Evolutionary conservation across 2,888 invertebrate species (phyloP).

Genomic region (Hypomecis atomaria): DNA sequence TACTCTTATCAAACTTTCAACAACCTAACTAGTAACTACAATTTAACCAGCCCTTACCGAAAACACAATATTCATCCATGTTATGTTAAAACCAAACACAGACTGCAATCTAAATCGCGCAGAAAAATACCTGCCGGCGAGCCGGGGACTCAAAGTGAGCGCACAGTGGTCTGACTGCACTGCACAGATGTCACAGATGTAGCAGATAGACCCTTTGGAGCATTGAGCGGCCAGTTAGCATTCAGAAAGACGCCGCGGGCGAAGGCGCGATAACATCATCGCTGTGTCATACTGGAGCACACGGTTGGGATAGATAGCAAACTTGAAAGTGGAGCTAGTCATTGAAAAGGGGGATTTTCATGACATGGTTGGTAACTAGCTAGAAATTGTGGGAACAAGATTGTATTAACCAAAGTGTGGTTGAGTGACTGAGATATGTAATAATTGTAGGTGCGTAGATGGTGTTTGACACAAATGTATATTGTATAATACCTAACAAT

Average conservation of each 20-base stretch:
- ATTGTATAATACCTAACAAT: no score
- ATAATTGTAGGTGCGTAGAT: no score
- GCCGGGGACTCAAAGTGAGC: conserved; percentile 61
- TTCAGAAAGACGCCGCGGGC: conserved; percentile 82
- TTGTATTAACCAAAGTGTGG: no score
- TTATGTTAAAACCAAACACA: conserved; percentile 61
- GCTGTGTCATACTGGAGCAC: conserved; percentile 38
- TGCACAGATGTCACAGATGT: conserved; percentile 67
- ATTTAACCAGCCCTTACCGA: conserved; percentile 1
- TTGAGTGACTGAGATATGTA: no score
- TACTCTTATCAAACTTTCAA: neutral
- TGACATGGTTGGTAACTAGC: no score
- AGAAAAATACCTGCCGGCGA: conserved; percentile 76
- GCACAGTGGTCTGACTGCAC: conserved; percentile 23
- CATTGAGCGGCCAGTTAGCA: conserved; percentile 78
- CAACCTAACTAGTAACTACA: neutral
- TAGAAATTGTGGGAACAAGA: no score
- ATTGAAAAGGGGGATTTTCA: no score
- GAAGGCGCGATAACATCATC: conserved; percentile 76
- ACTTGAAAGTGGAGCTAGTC: neutral
- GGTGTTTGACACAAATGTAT: no score
- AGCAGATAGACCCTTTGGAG: conserved; percentile 63
- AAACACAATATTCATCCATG: conserved; percentile 29
- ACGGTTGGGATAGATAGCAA: conserved; percentile 11
- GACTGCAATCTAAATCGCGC: conserved; percentile 74